A percentile compares a stretch with the other conserved stretches of the same genome.
These are phyloP conservation scores for Columba janthina DNA, from an alignment of 2,113 vertebrate species.

Conservation along the genomic window DNA sequence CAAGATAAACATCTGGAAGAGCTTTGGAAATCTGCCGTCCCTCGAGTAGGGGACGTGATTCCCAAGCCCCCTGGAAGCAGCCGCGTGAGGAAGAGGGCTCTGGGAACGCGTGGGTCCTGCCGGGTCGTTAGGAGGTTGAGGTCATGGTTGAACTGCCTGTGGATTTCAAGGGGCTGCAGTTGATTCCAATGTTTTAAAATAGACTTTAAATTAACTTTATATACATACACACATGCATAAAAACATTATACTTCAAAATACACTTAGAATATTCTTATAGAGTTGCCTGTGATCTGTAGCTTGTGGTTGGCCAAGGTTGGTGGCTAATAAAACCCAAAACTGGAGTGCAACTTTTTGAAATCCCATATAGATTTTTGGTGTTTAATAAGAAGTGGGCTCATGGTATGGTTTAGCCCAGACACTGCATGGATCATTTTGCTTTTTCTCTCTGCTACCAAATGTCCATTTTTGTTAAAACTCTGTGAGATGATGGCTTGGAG, in stretches of 20 bases:
- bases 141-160: neutral
- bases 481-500: neutral
- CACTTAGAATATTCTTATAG: neutral
- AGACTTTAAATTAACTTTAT: neutral
- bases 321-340: neutral
- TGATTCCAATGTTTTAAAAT: neutral
- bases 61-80: constrained; percentile 14
- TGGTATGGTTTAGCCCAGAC: neutral
- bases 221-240: accelerated
- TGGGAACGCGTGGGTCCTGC: neutral
- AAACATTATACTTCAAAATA: neutral
- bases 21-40: neutral
- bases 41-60: neutral
- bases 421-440: accelerated
- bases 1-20: constrained; percentile 35
- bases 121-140: neutral
- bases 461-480: neutral
- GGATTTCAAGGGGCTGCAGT: neutral
- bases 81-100: neutral
- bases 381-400: neutral
- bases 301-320: neutral
- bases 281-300: neutral
- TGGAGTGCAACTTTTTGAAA: neutral
- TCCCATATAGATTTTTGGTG: neutral
- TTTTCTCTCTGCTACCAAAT: neutral